A percentile compares a stretch with the other conserved stretches of the same genome.
Conservation (phyloP, 2,888 invertebrate species). For the Lacanobia wlatinum region DNA sequence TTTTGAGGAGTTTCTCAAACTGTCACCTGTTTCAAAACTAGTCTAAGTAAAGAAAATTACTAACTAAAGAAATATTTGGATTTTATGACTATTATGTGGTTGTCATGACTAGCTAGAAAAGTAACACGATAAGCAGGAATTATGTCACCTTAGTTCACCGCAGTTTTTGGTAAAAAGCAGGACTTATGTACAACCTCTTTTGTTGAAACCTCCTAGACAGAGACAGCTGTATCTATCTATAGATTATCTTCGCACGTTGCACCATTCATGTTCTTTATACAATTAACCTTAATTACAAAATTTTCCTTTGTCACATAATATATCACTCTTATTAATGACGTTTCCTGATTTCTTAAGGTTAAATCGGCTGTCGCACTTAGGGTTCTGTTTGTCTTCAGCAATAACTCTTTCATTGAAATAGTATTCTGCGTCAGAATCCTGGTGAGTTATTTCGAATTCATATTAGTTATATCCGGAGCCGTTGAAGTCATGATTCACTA, state of each 20-base stretch:
- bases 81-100: no score
- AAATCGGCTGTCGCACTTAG: neutral
- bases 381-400: neutral
- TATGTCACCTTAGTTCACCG: no score
- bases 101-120: no score
- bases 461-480: neutral
- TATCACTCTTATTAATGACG: conserved; percentile 9
- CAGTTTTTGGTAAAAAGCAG: neutral
- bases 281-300: conserved; percentile 4
- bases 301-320: conserved; percentile 7
- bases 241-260: neutral
- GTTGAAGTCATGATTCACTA: neutral
- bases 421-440: neutral
- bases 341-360: neutral
- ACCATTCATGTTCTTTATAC: neutral
- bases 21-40: no score
- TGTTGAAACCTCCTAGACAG: neutral
- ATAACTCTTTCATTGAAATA: neutral
- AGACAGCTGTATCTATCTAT: neutral
- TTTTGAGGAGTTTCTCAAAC: neutral
- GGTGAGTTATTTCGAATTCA: neutral
- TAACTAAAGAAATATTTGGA: no score
- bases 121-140: no score
- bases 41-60: no score
- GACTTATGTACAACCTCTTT: neutral